A percentile compares a stretch with the other conserved stretches of the same genome.
Evolutionary conservation across 2,113 vertebrate genomes (phyloP).

Genomic region (Notechis scutatus): DNA sequence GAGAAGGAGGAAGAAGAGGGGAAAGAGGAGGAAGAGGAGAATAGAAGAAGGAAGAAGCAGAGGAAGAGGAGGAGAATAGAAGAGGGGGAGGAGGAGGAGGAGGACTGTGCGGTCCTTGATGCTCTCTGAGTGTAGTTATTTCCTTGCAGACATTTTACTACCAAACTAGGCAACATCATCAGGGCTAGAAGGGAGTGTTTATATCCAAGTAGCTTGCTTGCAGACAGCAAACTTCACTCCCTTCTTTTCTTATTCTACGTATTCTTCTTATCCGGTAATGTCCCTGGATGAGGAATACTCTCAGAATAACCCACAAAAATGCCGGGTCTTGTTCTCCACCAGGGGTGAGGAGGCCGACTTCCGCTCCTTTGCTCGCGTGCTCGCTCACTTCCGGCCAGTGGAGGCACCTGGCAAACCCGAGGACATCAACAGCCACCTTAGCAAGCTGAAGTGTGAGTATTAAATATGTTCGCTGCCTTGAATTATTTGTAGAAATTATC

Average conservation of each 20-base stretch:
- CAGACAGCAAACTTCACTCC: not conserved
- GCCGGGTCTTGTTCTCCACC: not conserved
- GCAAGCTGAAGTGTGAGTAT: constrained; percentile 77
- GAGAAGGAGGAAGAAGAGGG: too few relatives aligned
- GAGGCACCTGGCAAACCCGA: constrained; percentile 55
- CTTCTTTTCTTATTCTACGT: not conserved
- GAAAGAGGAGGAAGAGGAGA: too few relatives aligned
- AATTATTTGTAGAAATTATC: not conserved
- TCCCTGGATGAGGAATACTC: not conserved
- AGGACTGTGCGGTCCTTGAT: too few relatives aligned
- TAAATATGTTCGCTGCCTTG: not conserved
- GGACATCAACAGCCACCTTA: constrained; percentile 71
- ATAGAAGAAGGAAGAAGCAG: too few relatives aligned
- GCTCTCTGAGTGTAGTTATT: not conserved
- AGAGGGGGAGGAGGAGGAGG: too few relatives aligned
- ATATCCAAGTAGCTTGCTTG: not conserved
- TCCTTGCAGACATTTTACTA: not conserved
- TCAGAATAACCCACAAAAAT: not conserved
- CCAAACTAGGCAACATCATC: too few relatives aligned
- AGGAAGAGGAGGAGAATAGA: too few relatives aligned
- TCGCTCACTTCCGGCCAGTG: constrained; percentile 79
- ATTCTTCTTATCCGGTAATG: not conserved
- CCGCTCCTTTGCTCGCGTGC: constrained; percentile 68
- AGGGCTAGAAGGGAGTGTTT: not conserved
- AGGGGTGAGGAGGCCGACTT: constrained; percentile 77